A percentile compares a stretch with the other conserved stretches of the same genome.
These are phyloP conservation scores for Tetranychus piercei DNA, from an alignment of 2,888 invertebrate genomes.

Conservation along the genomic window DNA sequence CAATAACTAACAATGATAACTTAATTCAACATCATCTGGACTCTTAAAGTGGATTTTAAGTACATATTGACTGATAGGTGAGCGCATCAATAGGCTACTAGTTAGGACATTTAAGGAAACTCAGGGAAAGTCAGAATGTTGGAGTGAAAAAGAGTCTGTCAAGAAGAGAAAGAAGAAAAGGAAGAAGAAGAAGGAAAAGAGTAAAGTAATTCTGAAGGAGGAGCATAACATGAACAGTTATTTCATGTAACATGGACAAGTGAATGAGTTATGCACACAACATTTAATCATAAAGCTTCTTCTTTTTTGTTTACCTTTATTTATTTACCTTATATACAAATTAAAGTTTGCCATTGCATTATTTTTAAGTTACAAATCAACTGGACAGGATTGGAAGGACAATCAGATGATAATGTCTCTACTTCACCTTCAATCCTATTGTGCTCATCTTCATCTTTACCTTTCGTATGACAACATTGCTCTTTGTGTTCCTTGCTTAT, in stretches of 20 bases:
- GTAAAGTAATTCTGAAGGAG: not conserved
- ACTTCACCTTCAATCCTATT: not conserved
- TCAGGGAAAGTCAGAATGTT: not conserved
- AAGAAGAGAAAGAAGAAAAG: not conserved
- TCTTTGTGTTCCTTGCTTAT: not conserved
- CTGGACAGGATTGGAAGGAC: no score
- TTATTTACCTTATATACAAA: not conserved
- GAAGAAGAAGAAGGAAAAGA: not conserved
- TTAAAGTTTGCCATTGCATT: not conserved
- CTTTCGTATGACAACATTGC: not conserved
- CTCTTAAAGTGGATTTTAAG: not conserved
- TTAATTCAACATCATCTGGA: not conserved
- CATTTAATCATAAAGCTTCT: not conserved
- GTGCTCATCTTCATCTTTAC: not conserved
- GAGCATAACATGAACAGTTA: not conserved
- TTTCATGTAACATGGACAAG: not conserved
- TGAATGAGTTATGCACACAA: not conserved
- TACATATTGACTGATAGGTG: not conserved
- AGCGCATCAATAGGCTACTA: not conserved
- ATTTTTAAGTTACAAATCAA: not conserved
- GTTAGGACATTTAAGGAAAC: not conserved
- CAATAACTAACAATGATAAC: not conserved
- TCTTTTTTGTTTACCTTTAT: not conserved
- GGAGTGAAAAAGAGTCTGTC: not conserved
- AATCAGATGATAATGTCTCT: not conserved